A percentile compares a stretch with the other conserved stretches of the same genome.
phyloP scores from a whole-genome alignment of 1,140 invertebrate genomes.

The Hirudo medicinalis region DNA sequence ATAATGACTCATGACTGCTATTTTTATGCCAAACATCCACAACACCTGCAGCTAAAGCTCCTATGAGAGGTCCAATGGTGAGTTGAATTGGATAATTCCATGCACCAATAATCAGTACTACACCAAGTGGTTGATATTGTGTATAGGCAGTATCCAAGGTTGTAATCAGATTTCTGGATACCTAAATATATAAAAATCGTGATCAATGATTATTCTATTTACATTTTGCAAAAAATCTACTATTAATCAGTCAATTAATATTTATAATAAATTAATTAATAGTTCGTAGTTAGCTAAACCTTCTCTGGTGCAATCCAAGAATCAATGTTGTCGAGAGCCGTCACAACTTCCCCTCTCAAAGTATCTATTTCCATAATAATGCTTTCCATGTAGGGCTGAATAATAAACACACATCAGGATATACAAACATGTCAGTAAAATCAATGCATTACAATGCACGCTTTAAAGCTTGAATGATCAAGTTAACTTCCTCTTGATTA shows the following conservation, averaged over 20 bases:
- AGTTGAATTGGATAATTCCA: conserved; percentile 97
- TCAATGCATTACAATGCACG: no score
- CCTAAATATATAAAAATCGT: conserved; percentile 27
- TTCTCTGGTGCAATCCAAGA: conserved; percentile 42
- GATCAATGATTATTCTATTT: no score
- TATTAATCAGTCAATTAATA: no score
- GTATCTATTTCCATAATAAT: conserved; percentile 39
- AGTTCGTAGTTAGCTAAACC: conserved; percentile 28
- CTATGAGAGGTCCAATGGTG: conserved; percentile 57
- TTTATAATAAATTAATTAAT: not conserved
- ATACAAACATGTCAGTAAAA: conserved; percentile 9
- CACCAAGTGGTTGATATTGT: conserved; percentile 54
- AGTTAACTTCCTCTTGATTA: conserved; percentile 21
- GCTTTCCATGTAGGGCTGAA: conserved; percentile 37
- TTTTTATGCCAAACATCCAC: not conserved
- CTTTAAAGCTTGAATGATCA: conserved; percentile 14
- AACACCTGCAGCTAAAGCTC: conserved; percentile 71
- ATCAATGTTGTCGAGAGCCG: conserved; percentile 37
- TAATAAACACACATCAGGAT: conserved; percentile 25
- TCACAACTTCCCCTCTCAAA: conserved; percentile 35
- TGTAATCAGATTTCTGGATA: conserved; percentile 43
- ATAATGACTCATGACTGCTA: not conserved
- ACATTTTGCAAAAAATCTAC: no score
- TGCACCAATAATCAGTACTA: conserved; percentile 69
- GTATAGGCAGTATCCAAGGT: conserved; percentile 46